Conservation (phyloP, 2,888 invertebrate genomes). For the Diploptera punctata region DNA sequence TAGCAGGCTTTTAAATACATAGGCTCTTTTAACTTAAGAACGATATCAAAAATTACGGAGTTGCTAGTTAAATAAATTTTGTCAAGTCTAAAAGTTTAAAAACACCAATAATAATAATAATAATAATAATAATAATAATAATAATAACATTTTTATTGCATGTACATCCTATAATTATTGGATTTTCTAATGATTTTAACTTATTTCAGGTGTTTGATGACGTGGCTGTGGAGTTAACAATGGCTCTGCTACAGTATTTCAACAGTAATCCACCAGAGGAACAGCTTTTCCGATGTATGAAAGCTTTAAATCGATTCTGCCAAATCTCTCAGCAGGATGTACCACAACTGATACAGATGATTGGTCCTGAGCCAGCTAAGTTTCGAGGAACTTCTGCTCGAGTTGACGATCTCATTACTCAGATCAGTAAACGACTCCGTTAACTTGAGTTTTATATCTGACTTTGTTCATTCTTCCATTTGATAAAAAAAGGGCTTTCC, state of each 20-base stretch:
- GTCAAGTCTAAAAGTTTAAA: too few relatives aligned
- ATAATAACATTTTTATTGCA: too few relatives aligned
- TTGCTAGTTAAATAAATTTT: too few relatives aligned
- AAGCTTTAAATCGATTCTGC: constrained; percentile 76
- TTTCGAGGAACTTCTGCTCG: constrained; percentile 83
- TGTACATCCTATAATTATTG: too few relatives aligned
- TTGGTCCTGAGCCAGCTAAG: constrained; percentile 84
- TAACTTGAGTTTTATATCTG: neutral
- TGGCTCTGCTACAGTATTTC: constrained; percentile 91
- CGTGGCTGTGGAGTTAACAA: constrained; percentile 88
- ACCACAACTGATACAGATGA: constrained; percentile 87
- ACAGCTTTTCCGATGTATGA: constrained; percentile 78
- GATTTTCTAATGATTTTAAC: neutral
- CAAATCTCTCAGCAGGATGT: constrained; percentile 82
- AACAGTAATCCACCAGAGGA: constrained; percentile 81
- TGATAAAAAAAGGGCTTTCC: neutral
- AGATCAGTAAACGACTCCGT: constrained; percentile 56
- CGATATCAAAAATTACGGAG: too few relatives aligned
- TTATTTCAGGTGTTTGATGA: constrained; percentile 87
- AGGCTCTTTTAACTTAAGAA: too few relatives aligned
- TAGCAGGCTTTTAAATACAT: too few relatives aligned
- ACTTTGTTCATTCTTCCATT: neutral
- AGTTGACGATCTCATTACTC: constrained; percentile 80
- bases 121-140: too few relatives aligned
- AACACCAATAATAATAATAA: too few relatives aligned